These are phyloP conservation scores for Gallinago solitaria DNA, from an alignment of 2,797 vertebrate species.

Conservation along the genomic window DNA sequence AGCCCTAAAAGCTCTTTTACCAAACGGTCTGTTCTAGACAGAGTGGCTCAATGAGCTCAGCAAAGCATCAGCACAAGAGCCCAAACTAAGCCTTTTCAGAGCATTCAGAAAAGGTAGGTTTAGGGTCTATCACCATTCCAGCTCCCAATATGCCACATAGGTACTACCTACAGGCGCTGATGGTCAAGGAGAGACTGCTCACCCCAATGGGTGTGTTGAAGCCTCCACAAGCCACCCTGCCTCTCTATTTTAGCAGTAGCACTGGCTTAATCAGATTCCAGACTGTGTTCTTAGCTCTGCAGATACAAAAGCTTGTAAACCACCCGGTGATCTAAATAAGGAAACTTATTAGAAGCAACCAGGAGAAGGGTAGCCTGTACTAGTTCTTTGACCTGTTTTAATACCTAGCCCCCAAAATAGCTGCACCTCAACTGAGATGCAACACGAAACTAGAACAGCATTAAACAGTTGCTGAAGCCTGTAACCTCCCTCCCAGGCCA, in stretches of 20 bases:
- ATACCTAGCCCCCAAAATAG: not conserved
- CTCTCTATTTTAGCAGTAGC: not conserved
- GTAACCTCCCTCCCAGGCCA: not conserved
- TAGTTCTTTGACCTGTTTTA: not conserved
- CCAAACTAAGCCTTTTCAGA: not conserved
- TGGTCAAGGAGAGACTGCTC: not conserved
- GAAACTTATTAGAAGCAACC: not conserved
- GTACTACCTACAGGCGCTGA: not conserved
- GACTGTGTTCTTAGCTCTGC: not conserved
- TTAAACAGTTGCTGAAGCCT: not conserved
- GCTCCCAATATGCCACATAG: not conserved
- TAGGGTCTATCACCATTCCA: not conserved
- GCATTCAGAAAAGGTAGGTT: not conserved
- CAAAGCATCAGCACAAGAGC: not conserved
- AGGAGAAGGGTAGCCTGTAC: not conserved
- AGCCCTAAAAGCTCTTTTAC: not conserved
- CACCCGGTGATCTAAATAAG: not conserved
- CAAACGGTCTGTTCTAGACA: not conserved
- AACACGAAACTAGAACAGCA: not conserved
- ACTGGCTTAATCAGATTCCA: not conserved
- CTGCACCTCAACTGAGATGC: not conserved
- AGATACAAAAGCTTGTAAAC: not conserved
- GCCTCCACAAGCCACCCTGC: not conserved
- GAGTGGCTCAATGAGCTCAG: not conserved
- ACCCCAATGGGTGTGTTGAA: fast-evolving